Evolutionary conservation across 2,797 vertebrate species (phyloP).

Genomic region (Sus cebifrons): DNA sequence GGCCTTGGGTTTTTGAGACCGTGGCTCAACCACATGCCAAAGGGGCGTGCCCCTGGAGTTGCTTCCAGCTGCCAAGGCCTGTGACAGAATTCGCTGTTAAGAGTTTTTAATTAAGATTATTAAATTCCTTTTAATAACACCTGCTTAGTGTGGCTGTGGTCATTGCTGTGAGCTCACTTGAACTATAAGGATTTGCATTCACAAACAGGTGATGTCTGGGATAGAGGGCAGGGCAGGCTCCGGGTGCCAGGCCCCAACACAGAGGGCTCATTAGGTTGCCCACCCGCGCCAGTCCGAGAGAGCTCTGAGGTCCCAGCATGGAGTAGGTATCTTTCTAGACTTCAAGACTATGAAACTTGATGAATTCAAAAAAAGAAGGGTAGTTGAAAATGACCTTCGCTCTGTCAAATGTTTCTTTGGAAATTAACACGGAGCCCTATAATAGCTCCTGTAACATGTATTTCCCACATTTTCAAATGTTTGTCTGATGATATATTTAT

Average conservation of each 20-base stretch:
- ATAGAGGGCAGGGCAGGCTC: background rate
- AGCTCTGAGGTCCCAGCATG: background rate
- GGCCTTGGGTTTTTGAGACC: constrained; percentile 71
- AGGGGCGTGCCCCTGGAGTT: constrained; percentile 75
- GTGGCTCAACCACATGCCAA: constrained; percentile 85
- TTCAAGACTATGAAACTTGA: background rate
- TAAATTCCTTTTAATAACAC: constrained; percentile 93
- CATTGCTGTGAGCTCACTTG: constrained; percentile 52
- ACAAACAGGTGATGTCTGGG: background rate
- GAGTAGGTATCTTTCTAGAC: background rate
- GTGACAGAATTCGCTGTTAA: constrained; percentile 90
- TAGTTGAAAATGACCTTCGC: background rate
- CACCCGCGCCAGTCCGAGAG: background rate
- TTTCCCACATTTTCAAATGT: background rate
- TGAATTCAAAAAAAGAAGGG: background rate
- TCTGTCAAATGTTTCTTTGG: background rate
- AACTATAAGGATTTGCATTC: constrained; percentile 28
- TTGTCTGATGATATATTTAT: background rate
- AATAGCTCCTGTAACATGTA: background rate
- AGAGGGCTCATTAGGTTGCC: background rate
- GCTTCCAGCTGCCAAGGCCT: constrained; percentile 86
- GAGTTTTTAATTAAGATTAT: constrained; percentile 92
- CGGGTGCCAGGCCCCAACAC: background rate
- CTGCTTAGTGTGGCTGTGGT: constrained; percentile 71
- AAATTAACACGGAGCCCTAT: background rate